These are phyloP conservation scores for Creontiades dilutus DNA, from an alignment of 2,888 invertebrate species.

Conservation along the genomic window DNA sequence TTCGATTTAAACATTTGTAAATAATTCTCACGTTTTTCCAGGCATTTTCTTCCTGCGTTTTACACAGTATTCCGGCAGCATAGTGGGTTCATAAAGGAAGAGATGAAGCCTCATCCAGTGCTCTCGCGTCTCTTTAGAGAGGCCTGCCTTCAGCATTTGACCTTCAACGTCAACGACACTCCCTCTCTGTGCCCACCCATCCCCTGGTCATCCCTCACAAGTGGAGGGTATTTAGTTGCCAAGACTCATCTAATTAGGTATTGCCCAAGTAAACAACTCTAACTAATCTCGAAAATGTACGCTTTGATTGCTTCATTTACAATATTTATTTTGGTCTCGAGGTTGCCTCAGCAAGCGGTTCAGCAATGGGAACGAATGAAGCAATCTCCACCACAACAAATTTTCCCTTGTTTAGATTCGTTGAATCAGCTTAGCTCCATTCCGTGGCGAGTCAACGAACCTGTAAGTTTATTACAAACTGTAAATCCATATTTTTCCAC, in stretches of 20 bases:
- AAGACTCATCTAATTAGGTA: constrained; percentile 83
- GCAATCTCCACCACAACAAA: constrained; percentile 81
- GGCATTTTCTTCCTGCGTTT: constrained; percentile 87
- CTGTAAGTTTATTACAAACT: constrained; percentile 79
- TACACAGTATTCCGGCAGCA: constrained; percentile 85
- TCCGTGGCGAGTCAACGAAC: constrained; percentile 94
- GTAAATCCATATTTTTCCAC: background rate
- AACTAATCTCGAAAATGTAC: background rate
- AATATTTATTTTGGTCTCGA: constrained; percentile 75
- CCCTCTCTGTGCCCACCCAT: constrained; percentile 91
- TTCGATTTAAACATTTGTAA: no score
- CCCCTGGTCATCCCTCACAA: constrained; percentile 87
- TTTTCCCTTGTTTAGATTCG: constrained; percentile 93
- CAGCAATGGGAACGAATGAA: constrained; percentile 84
- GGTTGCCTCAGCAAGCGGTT: constrained; percentile 82
- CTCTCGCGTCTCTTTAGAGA: constrained; percentile 84
- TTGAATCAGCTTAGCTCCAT: constrained; percentile 94
- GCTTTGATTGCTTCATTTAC: background rate
- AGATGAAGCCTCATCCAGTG: constrained; percentile 90
- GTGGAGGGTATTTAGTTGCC: constrained; percentile 88
- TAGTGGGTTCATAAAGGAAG: constrained; percentile 77
- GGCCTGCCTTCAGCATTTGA: constrained; percentile 84
- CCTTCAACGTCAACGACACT: constrained; percentile 85
- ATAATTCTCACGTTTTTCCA: constrained; percentile 76
- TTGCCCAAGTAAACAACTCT: background rate